Conservation (phyloP, 2,797 vertebrate genomes). For the Rhinogobio ventralis region DNA sequence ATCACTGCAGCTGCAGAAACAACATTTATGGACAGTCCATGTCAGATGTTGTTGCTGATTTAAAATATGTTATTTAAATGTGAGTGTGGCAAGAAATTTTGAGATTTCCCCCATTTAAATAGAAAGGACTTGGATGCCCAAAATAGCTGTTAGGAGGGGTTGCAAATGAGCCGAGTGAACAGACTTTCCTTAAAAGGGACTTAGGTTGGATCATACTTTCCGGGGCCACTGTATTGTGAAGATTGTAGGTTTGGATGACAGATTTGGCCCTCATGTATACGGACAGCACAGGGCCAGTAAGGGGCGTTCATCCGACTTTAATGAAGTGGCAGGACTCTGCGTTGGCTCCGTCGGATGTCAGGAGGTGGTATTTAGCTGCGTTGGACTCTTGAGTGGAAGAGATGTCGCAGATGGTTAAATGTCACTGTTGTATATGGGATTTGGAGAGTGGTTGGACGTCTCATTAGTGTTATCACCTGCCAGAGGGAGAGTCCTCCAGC, state of each 20-base stretch:
- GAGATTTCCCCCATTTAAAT: too few species aligned
- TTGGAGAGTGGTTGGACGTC: constrained; percentile 41
- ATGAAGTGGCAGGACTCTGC: constrained; percentile 38
- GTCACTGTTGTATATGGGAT: constrained; percentile 53
- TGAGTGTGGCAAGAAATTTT: too few species aligned
- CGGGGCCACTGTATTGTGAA: background rate
- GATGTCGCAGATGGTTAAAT: constrained; percentile 48
- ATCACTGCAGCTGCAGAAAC: too few species aligned
- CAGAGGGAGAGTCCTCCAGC: constrained; percentile 15
- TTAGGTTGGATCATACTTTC: background rate
- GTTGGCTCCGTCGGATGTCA: constrained; percentile 26
- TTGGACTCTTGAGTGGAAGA: constrained; percentile 7
- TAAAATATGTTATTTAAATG: too few species aligned
- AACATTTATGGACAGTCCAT: background rate
- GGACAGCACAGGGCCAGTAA: background rate
- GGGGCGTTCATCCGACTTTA: constrained; percentile 29
- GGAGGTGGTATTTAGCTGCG: constrained; percentile 53
- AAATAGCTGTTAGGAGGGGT: too few species aligned
- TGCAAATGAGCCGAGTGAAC: background rate
- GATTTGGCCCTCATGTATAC: background rate
- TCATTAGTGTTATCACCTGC: constrained; percentile 51
- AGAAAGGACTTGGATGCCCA: too few species aligned
- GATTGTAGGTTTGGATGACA: background rate
- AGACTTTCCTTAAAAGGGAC: background rate
- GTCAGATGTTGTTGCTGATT: too few species aligned